These are phyloP conservation scores for Syndactyla subalaris DNA, from an alignment of 2,797 vertebrate species.

Conservation along the genomic window DNA sequence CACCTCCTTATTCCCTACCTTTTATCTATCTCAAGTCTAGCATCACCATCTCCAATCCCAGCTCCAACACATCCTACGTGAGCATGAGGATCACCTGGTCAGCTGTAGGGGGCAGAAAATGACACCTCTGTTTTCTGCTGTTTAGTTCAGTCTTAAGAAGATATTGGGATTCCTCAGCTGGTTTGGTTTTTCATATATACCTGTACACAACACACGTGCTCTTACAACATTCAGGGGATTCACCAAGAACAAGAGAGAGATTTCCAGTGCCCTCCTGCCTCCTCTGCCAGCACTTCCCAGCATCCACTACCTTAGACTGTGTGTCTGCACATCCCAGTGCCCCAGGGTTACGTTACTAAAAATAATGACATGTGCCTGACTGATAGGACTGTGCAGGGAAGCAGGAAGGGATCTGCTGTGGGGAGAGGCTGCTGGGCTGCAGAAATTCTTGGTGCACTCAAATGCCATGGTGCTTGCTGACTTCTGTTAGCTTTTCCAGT, in stretches of 20 bases:
- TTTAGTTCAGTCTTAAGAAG: background rate
- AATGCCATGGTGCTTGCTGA: background rate
- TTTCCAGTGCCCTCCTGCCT: background rate
- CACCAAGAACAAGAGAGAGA: background rate
- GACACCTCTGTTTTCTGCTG: background rate
- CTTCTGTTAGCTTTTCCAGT: background rate
- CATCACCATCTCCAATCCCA: background rate
- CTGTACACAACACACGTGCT: accelerated
- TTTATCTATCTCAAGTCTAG: background rate
- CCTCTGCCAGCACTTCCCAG: background rate
- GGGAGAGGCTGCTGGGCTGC: background rate
- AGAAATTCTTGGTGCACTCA: background rate
- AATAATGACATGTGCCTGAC: conserved; percentile 2
- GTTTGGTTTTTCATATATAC: background rate
- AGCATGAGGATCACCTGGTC: background rate
- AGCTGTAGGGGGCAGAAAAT: background rate
- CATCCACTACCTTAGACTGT: background rate
- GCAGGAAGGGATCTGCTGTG: background rate
- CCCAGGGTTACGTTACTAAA: conserved; percentile 38
- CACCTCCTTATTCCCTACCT: background rate
- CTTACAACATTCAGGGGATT: background rate
- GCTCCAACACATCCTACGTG: accelerated
- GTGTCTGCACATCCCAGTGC: background rate
- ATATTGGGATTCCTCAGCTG: background rate
- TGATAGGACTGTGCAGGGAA: background rate